These are phyloP conservation scores for Saturnia pavonia DNA, from an alignment of 2,888 invertebrate species.

Conservation along the genomic window DNA sequence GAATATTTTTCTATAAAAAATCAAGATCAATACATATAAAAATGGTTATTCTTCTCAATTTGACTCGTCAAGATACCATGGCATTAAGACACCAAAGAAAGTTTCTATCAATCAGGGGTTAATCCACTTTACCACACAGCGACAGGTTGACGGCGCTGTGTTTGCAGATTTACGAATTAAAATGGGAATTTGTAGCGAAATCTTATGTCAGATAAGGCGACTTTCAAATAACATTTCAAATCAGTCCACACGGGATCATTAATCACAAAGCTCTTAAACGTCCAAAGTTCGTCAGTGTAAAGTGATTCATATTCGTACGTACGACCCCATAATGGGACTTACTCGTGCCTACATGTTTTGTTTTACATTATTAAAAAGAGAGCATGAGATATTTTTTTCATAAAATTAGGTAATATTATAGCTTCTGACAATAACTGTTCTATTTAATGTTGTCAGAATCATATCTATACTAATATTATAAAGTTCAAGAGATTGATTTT, in stretches of 20 bases:
- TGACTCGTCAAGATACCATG: neutral
- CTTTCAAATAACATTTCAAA: conserved; percentile 29
- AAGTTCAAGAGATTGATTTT: too few relatives aligned
- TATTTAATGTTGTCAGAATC: too few relatives aligned
- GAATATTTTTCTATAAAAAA: too few relatives aligned
- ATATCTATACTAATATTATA: too few relatives aligned
- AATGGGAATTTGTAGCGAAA: neutral
- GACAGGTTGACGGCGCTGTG: neutral
- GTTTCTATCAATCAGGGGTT: neutral
- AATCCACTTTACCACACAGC: neutral
- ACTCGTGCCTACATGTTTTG: conserved; percentile 4
- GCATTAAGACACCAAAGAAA: neutral
- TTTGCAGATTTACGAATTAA: neutral
- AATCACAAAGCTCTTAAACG: conserved; percentile 58
- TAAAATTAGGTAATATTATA: neutral
- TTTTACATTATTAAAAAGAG: neutral
- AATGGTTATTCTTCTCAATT: neutral
- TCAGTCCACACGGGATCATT: conserved; percentile 43
- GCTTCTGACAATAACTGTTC: neutral
- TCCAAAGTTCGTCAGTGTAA: conserved; percentile 52
- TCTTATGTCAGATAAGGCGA: neutral
- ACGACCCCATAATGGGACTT: neutral
- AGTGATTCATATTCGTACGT: conserved; percentile 45
- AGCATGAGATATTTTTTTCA: neutral
- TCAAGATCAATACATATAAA: too few relatives aligned